Percentiles rank a stretch among this genome's conserved stretches.
Evolutionary conservation across 2,113 vertebrate genomes (phyloP).

Genomic region (Eulemur macaco): DNA sequence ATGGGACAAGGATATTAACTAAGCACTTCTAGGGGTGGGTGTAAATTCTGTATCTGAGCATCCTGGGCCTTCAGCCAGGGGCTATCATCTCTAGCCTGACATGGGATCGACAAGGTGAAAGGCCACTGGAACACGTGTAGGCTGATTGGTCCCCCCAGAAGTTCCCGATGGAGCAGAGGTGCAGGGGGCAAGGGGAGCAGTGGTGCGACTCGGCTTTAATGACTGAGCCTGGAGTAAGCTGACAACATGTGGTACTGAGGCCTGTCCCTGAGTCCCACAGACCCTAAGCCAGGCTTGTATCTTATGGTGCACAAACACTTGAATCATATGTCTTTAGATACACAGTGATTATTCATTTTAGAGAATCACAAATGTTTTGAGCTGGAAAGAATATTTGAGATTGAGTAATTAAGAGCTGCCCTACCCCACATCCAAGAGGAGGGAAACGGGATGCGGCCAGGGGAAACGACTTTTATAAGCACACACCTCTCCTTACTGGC

Average conservation of each 20-base stretch:
- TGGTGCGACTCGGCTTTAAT: rapidly evolving
- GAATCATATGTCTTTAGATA: background rate
- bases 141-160: background rate
- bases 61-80: background rate
- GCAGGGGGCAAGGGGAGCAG: rapidly evolving
- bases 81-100: background rate
- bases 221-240: background rate
- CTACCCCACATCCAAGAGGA: background rate
- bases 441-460: rapidly evolving
- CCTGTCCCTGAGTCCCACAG: rapidly evolving
- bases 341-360: background rate
- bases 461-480: background rate
- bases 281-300: background rate
- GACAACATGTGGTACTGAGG: background rate
- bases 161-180: background rate
- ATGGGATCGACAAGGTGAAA: background rate
- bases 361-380: background rate
- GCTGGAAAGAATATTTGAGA: background rate
- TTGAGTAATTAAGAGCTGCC: no score
- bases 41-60: background rate
- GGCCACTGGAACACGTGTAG: background rate
- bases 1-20: background rate
- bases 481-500: rapidly evolving
- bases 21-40: background rate
- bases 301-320: background rate